Base-by-base conservation (phyloP, 2,113 vertebrate species). In the Rhea pennata region DNA sequence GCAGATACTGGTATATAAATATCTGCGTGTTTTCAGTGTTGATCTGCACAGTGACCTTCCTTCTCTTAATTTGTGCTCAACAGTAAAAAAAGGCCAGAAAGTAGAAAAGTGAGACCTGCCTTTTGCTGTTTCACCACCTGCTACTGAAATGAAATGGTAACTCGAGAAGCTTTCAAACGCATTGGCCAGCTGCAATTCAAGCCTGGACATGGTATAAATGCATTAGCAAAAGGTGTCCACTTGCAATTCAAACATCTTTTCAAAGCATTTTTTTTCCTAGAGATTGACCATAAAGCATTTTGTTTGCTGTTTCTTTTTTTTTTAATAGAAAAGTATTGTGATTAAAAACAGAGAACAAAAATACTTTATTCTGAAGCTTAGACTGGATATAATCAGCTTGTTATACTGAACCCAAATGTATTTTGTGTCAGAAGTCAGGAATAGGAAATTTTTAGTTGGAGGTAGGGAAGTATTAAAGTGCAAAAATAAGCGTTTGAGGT, bases 91-190 rank as follows among this genome's bases (percentile, higher is more conserved):
- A 74, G 70, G 22, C 50, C 53, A 78, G 53, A 80, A 46, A 44
- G 50, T 64, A 90, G 95, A 53, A 96, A 96, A 94, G 23, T 1
- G 31, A 97, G 65, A 83, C 61, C 65, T 44, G 67, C n/a, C 31
- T 59, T 73, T 44, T 69, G 48, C 71, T 70, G n/a, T 26, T 92
- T 36, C 26, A 36, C 96, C 96, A 92, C 93, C 97, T 98, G 96
- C 4, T 77, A 26, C 5, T 16, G 39, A 78, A 53, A 61, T 42
- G 56, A 87, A 62, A 42, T 6, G 8, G 95, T 81, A 97, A 98
- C 50, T 50, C 13, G 33, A 98, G 84, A 67, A 27, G 67, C 69
- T 91, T 79, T 90, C 58, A 65, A 64, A 62, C 24, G 21, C 39
- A 84, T 54, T 5, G 29, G 36, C 95, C 94, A 94, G 93, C 95